Percentiles rank a stretch among this genome's conserved stretches.
Conservation (phyloP, 2,113 vertebrate species). For the Eidolon helvum region DNA sequence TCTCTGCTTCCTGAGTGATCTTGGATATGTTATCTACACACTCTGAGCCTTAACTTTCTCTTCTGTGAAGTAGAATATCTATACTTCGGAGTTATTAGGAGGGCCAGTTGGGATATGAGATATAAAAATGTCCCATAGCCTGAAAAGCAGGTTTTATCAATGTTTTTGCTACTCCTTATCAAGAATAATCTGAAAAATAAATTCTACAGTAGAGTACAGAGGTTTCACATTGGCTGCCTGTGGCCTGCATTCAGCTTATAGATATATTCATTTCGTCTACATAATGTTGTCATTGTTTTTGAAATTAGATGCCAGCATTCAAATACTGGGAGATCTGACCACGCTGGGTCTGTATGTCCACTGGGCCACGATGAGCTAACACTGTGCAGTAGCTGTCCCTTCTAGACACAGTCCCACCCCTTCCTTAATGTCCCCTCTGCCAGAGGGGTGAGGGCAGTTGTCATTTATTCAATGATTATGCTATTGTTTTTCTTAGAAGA, state of each 20-base stretch:
- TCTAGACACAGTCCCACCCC: background rate
- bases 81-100: background rate
- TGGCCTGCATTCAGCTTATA: background rate
- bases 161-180: background rate
- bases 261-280: background rate
- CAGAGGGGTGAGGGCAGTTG: background rate
- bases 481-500: constrained; percentile 21
- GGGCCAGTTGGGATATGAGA: background rate
- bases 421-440: background rate
- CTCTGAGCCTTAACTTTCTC: background rate
- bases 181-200: background rate
- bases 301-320: background rate
- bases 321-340: background rate
- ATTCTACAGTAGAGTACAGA: background rate
- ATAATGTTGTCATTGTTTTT: background rate
- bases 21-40: background rate
- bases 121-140: background rate
- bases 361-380: background rate
- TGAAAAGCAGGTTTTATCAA: background rate
- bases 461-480: background rate
- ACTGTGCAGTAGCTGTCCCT: background rate
- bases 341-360: background rate
- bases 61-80: background rate
- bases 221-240: background rate
- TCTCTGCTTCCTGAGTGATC: background rate